phyloP scores from a whole-genome alignment of 2,113 vertebrate genomes.

The Lophura nycthemera region DNA sequence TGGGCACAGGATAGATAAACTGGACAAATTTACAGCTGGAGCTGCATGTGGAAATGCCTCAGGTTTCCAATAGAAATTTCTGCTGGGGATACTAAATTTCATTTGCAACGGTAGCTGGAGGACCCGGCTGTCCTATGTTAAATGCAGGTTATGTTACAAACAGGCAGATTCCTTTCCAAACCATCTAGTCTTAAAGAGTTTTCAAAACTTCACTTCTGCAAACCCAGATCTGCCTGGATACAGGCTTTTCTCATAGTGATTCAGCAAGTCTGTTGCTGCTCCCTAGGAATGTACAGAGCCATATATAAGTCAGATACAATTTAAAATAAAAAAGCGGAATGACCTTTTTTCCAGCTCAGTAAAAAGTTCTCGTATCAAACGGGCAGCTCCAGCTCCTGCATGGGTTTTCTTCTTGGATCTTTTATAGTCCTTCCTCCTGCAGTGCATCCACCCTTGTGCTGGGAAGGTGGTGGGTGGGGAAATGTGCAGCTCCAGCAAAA shows the following conservation, averaged over 20 bases:
- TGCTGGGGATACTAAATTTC: background rate
- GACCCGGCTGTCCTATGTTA: background rate
- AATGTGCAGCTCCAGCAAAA: background rate
- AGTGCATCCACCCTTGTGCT: background rate
- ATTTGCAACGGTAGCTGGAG: background rate
- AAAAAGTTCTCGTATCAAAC: background rate
- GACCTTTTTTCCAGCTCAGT: background rate
- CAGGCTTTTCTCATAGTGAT: conserved; percentile 2
- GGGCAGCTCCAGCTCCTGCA: background rate
- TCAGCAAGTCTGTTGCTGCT: conserved; percentile 22
- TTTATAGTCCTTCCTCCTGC: background rate
- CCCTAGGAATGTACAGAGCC: background rate
- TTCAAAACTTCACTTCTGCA: background rate
- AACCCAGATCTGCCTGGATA: conserved; percentile 5
- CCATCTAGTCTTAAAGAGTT: background rate
- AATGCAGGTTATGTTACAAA: background rate
- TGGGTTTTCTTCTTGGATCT: background rate
- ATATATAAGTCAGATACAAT: background rate
- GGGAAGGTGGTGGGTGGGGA: background rate
- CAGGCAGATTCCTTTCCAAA: background rate
- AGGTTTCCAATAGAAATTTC: background rate
- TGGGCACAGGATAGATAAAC: background rate
- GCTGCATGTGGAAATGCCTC: background rate
- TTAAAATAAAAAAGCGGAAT: background rate
- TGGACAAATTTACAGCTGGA: background rate